A percentile compares a stretch with the other conserved stretches of the same genome.
Evolutionary conservation across 1,140 invertebrate species (phyloP).

Genomic region (Proctacanthus coquilletti): DNA sequence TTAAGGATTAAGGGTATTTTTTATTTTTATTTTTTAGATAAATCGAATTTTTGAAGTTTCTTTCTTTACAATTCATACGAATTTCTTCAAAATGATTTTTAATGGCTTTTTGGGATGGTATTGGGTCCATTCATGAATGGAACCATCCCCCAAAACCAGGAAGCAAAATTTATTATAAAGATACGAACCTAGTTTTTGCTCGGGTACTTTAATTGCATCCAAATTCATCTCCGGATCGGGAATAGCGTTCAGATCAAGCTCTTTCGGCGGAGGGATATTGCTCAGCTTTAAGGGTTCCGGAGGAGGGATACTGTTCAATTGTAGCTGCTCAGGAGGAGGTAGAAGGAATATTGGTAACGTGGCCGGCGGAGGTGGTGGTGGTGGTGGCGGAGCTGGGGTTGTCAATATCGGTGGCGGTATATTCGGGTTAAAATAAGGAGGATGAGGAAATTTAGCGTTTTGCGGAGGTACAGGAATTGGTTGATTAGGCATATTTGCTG

Average conservation of each 20-base stretch:
- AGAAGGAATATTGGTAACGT: slow-evolving; percentile 19
- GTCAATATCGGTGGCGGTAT: slow-evolving; percentile 11
- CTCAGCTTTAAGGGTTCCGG: slow-evolving; percentile 20
- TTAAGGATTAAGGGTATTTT: too few species aligned
- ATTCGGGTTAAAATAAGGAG: slow-evolving; percentile 1
- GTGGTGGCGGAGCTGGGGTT: slow-evolving; percentile 21
- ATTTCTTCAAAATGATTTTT: too few species aligned
- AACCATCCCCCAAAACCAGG: too few species aligned
- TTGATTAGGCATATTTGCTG: not conserved
- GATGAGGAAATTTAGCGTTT: slow-evolving; percentile 7
- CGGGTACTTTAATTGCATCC: slow-evolving; percentile 27
- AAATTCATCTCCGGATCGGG: slow-evolving; percentile 19
- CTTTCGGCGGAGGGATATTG: slow-evolving; percentile 24
- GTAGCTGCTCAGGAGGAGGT: slow-evolving; percentile 19
- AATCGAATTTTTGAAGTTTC: too few species aligned
- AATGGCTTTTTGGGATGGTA: too few species aligned
- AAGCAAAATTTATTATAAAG: too few species aligned
- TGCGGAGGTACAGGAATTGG: slow-evolving; percentile 7
- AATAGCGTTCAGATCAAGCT: slow-evolving; percentile 27
- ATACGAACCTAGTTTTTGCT: too few species aligned
- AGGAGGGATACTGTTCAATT: slow-evolving; percentile 21
- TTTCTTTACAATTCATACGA: too few species aligned
- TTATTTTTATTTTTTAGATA: too few species aligned
- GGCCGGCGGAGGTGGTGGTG: slow-evolving; percentile 21
- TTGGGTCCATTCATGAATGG: too few species aligned